Evolutionary conservation across 2,113 vertebrate species (phyloP), one percentile per base, ranked within the genome.

Genomic region (Hystrix brachyura): DNA sequence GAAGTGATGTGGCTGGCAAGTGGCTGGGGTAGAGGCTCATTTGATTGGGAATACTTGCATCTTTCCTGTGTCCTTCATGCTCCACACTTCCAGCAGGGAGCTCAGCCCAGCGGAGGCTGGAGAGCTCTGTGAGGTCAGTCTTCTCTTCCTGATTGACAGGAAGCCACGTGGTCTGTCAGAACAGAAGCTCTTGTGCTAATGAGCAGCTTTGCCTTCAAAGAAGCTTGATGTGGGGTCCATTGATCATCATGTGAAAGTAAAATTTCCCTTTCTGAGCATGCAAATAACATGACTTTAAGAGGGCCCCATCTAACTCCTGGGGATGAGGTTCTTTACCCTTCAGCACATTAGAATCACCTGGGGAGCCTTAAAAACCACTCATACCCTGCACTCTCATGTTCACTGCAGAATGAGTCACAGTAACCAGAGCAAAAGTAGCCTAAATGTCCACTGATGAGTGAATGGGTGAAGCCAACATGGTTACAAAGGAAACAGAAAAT

Each of bases 61-160:
- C 5, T 64, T 76, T 51, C 60, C 38, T 87, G 32, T 9, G 1
- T 18, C 2, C 17, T 17, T 76, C 13, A 29, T 15, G 7, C 46
- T 48, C 27, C 1, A 10, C 5, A 48, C 27, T 10, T 7, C 6
- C 29, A 2, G 11, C 8, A 23, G 38, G 79, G 32, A 81, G 15
- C 10, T 25, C 38, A 12, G 12, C 10, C 1, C 5, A 0, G 8
- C 5, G 3, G 15, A 23, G 25, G 71, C 5, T 1, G 1, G 7
- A n/a, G 12, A 67, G 2, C 23, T 51, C n/a, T 9, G 15, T 3
- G 6, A 12, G 10, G 23, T 48, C 1, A 0, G 21, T 38, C 11
- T 71, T 27, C 5, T 78, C 18, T 55, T 91, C 48, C 79, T 21
- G 32, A 14, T 23, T 67, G 65, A 51, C 2, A 12, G 27, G 18